Conservation (phyloP, 37 sponge, comb jelly and placozoan genomes). For the Hormiphora californensis region DNA sequence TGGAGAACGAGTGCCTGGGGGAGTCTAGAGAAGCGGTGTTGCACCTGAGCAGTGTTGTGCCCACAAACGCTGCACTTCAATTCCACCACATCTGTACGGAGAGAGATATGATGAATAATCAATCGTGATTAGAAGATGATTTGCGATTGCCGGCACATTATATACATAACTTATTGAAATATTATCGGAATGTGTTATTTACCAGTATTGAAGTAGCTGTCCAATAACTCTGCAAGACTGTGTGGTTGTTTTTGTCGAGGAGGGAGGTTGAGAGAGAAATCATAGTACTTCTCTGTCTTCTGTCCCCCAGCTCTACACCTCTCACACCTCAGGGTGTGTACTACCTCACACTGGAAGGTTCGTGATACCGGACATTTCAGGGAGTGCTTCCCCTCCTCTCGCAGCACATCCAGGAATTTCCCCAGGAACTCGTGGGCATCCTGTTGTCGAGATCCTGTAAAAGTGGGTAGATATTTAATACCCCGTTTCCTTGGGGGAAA, state of each 20-base stretch:
- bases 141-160: background rate
- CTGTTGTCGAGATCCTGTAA: conserved; percentile 15
- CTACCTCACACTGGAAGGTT: conserved; percentile 51
- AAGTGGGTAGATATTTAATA: background rate
- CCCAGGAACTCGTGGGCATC: conserved; percentile 53
- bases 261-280: conserved; percentile 48
- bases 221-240: conserved; percentile 20
- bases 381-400: conserved; percentile 37
- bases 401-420: conserved; percentile 18
- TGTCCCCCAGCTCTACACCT: conserved; percentile 27
- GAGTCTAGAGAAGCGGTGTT: conserved; percentile 6
- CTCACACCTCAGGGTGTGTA: conserved; percentile 14
- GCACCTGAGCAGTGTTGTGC: conserved; percentile 52
- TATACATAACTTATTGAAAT: background rate
- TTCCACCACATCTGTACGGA: background rate
- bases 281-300: conserved; percentile 46
- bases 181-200: background rate
- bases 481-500: background rate
- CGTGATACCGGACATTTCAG: conserved; percentile 46
- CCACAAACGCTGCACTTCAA: conserved; percentile 20
- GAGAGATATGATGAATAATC: background rate
- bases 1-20: conserved; percentile 34
- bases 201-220: conserved; percentile 29
- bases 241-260: background rate
- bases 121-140: no score